Percentiles rank a stretch among this genome's conserved stretches.
phyloP scores from a whole-genome alignment of 2,113 vertebrate genomes.

The Machaerirhynchus nigripectus region DNA sequence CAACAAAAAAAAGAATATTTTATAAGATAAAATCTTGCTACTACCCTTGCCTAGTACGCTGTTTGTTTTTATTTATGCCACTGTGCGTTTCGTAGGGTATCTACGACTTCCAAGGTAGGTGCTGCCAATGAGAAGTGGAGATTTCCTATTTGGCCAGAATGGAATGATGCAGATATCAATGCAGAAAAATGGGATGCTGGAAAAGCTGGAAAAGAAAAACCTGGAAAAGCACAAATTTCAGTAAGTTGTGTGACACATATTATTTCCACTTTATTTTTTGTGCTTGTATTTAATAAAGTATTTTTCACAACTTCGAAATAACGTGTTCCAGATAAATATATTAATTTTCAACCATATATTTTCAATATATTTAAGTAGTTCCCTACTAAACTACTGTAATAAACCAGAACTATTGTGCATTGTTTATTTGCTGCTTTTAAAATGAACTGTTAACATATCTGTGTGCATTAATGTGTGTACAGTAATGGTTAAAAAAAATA shows the following conservation, averaged over 20 bases:
- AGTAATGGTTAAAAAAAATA: background rate
- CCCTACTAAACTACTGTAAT: background rate
- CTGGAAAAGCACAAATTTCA: slow-evolving; percentile 65
- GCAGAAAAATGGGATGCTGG: slow-evolving; percentile 88
- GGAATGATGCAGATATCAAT: slow-evolving; percentile 86
- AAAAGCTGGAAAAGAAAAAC: slow-evolving; percentile 78
- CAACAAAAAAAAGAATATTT: background rate
- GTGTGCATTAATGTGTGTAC: background rate
- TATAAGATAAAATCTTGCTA: background rate
- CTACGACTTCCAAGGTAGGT: background rate
- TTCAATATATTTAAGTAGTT: background rate
- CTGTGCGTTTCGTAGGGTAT: slow-evolving; percentile 51
- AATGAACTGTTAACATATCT: background rate
- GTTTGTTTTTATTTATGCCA: background rate
- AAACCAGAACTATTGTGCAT: background rate
- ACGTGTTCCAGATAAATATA: background rate
- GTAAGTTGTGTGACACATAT: slow-evolving; percentile 65
- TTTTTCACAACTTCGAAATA: background rate
- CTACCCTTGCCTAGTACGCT: background rate
- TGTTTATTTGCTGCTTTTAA: background rate
- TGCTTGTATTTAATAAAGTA: background rate
- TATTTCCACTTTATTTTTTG: background rate
- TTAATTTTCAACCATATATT: background rate
- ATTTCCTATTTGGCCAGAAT: slow-evolving; percentile 88
- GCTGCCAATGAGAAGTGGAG: slow-evolving; percentile 51